These are phyloP conservation scores for Agonopterix arenella DNA, from an alignment of 2,888 invertebrate species.

Conservation along the genomic window DNA sequence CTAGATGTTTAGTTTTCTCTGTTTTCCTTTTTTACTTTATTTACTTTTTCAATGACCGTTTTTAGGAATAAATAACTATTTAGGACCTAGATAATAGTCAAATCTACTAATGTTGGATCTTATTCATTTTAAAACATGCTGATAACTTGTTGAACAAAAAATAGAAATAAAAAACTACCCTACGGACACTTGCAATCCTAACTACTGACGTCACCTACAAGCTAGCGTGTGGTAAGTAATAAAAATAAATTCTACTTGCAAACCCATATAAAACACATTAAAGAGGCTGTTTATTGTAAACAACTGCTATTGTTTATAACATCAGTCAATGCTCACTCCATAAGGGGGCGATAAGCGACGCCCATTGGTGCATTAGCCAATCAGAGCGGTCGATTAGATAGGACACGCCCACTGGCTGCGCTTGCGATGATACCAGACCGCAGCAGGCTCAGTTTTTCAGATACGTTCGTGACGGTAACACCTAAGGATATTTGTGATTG, in stretches of 20 bases:
- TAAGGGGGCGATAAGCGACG: conserved; percentile 38
- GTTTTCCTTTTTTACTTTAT: too few relatives aligned
- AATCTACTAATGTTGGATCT: too few relatives aligned
- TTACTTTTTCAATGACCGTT: too few relatives aligned
- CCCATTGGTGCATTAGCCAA: conserved; percentile 47
- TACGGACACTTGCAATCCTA: conserved; percentile 8
- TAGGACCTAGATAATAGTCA: too few relatives aligned
- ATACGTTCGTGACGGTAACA: conserved; percentile 36
- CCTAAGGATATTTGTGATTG: conserved; percentile 17
- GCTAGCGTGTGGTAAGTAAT: conserved; percentile 33
- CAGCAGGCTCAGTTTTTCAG: conserved; percentile 52
- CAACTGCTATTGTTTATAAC: conserved; percentile 62
- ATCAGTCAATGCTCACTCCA: conserved; percentile 64
- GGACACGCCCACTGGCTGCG: conserved; percentile 60
- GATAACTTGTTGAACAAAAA: too few relatives aligned
- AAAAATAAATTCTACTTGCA: conserved; percentile 60
- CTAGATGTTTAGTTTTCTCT: too few relatives aligned
- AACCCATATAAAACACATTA: conserved; percentile 71
- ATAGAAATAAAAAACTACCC: neutral
- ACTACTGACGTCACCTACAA: conserved; percentile 50
- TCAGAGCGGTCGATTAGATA: conserved; percentile 28
- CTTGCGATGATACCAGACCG: conserved; percentile 39
- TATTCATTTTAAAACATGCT: too few relatives aligned
- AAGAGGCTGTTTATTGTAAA: conserved; percentile 68
- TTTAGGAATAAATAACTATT: too few relatives aligned